Base-by-base conservation (phyloP, 1,140 invertebrate species). In the Portunus trituberculatus region DNA sequence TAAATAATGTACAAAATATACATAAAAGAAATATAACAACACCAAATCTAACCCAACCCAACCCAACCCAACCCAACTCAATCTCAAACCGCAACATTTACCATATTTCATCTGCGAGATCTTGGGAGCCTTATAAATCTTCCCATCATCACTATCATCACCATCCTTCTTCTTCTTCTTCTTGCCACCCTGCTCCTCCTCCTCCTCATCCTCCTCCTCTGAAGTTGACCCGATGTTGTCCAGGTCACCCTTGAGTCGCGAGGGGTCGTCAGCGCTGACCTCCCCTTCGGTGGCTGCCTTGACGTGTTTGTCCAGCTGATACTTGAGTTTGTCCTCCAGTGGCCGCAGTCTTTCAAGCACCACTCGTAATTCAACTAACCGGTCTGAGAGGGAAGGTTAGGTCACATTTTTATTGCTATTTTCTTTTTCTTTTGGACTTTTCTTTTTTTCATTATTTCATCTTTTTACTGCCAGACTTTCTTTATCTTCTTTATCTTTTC, bases 281-380 rank as follows among this genome's bases (percentile, higher is more conserved):
- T 86, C 89, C 31, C 94, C 94, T 16, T 95, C 94, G 20, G 89
- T 48, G 20, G 94, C 94, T 39, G 83, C 39, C 86, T 95, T 95
- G 14, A 95, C 48, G 88, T 92, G 88, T 28, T 95, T 95, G 52
- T 95, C 94, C 29, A 95, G 91, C 48, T 92, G 94, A 28, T 95
- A 95, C 46, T 95, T 95, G 39, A 95, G 91, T 48, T 95, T 95
- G 20, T 95, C 94, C 92, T 95, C 94, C 28, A 95, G 46, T 52
- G 94, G 94, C 20, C 94, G 94, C n/a, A 95, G 87, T 45, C 94
- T 92, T 52, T 95, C 94, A 20, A 95, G 28, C 29, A 93, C 90
- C 29, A 89, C 91, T 45, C 94, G 52, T 28, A 39, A 28, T 48
- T 95, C 94, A 31, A 95, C 94, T 20, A 95, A 86, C 31, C 91